Conservation (phyloP, 37 sponge, comb jelly and placozoan species). For the Agelas oroides region DNA sequence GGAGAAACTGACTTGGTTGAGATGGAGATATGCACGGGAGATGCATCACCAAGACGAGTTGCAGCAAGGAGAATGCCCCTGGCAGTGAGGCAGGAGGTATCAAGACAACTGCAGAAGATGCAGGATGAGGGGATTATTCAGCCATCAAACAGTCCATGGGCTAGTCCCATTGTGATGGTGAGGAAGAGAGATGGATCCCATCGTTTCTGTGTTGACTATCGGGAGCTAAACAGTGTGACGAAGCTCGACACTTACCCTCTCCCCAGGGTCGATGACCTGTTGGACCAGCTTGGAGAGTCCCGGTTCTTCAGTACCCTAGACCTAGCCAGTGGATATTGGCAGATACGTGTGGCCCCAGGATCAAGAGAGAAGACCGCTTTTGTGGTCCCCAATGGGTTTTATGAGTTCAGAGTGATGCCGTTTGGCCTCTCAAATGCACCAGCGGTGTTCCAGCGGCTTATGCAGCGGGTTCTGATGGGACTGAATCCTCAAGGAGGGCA, state of each 20-base stretch:
- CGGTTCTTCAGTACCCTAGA: slow-evolving; percentile 49
- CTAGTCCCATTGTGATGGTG: slow-evolving; percentile 50
- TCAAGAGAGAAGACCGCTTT: slow-evolving; percentile 70
- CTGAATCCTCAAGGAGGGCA: slow-evolving; percentile 30
- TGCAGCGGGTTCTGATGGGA: slow-evolving; percentile 36
- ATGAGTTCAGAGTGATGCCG: slow-evolving; percentile 65
- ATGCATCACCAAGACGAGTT: slow-evolving; percentile 37
- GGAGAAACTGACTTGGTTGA: slow-evolving; percentile 55
- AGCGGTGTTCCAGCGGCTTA: slow-evolving; percentile 30
- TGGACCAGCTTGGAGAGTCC: too few species aligned
- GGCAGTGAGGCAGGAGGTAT: slow-evolving; percentile 32
- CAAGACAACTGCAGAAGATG: slow-evolving; percentile 42
- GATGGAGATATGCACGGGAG: too few species aligned
- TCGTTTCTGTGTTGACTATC: slow-evolving; percentile 38
- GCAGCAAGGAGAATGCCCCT: slow-evolving; percentile 39
- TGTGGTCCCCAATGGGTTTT: slow-evolving; percentile 46
- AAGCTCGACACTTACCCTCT: too few species aligned
- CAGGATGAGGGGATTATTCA: slow-evolving; percentile 38
- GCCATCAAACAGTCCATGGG: slow-evolving; percentile 41
- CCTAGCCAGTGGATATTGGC: slow-evolving; percentile 41
- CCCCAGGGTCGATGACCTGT: too few species aligned
- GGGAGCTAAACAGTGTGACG: slow-evolving; percentile 28
- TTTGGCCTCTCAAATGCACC: slow-evolving; percentile 57
- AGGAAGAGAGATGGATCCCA: slow-evolving; percentile 37
- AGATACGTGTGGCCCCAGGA: slow-evolving; percentile 35